phyloP scores from a whole-genome alignment of 2,797 vertebrate genomes.

The Eurystomus glaucurus region DNA sequence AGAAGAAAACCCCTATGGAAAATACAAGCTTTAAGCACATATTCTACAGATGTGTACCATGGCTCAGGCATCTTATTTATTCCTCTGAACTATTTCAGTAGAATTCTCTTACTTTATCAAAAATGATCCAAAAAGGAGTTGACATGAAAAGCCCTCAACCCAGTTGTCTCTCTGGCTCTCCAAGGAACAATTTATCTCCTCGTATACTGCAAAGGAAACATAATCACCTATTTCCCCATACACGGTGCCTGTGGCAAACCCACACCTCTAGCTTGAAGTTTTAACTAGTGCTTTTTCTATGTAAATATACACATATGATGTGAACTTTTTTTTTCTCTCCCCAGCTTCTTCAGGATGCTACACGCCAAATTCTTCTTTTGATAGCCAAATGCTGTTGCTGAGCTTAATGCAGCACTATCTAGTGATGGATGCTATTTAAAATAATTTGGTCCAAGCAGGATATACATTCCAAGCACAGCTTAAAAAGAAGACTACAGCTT shows the following conservation, averaged over 20 bases:
- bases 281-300: neutral
- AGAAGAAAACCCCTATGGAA: conserved; percentile 31
- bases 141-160: conserved; percentile 26
- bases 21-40: conserved; percentile 12
- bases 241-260: neutral
- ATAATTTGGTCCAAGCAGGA: neutral
- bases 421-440: neutral
- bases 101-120: conserved; percentile 29
- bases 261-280: neutral
- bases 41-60: neutral
- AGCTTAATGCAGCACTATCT: neutral
- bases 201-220: neutral
- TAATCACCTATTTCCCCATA: neutral
- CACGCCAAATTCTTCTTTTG: neutral
- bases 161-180: neutral
- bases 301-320: neutral
- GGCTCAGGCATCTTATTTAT: conserved; percentile 42
- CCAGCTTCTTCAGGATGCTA: neutral
- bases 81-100: neutral
- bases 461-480: neutral
- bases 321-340: neutral
- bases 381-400: neutral
- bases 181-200: conserved; percentile 3
- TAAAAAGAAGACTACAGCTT: neutral
- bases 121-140: conserved; percentile 33